Conservation (phyloP, 2,888 invertebrate species). For the Ectobius pallidus region DNA sequence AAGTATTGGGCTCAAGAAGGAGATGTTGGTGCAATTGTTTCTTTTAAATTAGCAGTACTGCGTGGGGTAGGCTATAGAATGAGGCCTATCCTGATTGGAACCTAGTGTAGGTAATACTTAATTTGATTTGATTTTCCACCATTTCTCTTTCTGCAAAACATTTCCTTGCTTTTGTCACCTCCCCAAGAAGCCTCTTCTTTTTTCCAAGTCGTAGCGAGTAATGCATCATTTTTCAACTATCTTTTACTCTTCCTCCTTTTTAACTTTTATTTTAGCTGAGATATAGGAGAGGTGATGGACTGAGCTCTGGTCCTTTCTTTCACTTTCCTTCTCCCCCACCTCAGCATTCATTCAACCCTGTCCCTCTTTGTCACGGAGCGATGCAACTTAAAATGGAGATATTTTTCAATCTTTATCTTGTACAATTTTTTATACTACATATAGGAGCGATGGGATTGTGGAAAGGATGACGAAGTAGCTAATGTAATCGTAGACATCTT, state of each 20-base stretch:
- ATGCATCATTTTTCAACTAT: slow-evolving; percentile 43
- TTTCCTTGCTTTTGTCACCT: slow-evolving; percentile 14
- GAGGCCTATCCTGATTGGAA: too few relatives aligned
- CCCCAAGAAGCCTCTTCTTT: slow-evolving; percentile 28
- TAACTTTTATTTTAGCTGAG: slow-evolving; percentile 26
- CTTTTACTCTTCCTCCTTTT: slow-evolving; percentile 36
- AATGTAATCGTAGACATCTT: neutral
- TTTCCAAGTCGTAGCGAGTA: slow-evolving; percentile 38
- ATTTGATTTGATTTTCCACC: slow-evolving; percentile 37
- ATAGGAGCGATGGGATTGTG: neutral
- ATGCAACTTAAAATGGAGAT: slow-evolving; percentile 38
- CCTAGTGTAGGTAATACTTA: too few relatives aligned
- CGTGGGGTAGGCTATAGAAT: too few relatives aligned
- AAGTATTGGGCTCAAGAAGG: too few relatives aligned
- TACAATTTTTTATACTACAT: slow-evolving; percentile 11
- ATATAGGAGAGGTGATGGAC: slow-evolving; percentile 23
- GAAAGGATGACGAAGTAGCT: neutral
- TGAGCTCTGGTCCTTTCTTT: slow-evolving; percentile 24
- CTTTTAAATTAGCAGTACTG: too few relatives aligned
- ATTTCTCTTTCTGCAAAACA: slow-evolving; percentile 39
- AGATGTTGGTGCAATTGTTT: too few relatives aligned
- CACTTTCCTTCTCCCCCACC: slow-evolving; percentile 16
- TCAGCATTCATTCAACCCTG: slow-evolving; percentile 15
- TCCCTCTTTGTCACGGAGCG: slow-evolving; percentile 35
- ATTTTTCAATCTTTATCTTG: slow-evolving; percentile 38